phyloP scores from a whole-genome alignment of 2,888 invertebrate species.

The Ametastegia equiseti region DNA sequence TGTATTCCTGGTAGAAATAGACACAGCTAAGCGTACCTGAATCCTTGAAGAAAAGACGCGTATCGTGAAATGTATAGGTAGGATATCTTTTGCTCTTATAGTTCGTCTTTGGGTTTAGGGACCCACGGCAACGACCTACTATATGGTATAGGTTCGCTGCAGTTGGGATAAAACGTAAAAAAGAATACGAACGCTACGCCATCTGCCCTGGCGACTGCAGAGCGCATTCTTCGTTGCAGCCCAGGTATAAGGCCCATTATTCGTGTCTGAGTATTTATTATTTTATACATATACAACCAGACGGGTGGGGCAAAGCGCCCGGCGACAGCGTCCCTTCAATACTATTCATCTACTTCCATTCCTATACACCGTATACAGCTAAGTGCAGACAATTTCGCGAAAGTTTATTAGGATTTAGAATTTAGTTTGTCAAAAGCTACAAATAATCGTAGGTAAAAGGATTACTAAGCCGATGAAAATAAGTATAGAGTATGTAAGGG shows the following conservation, averaged over 20 bases:
- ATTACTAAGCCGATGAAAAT: too few species aligned
- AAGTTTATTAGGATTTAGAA: background rate
- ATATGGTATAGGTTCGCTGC: constrained; percentile 7
- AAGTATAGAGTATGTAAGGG: background rate
- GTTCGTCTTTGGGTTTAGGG: background rate
- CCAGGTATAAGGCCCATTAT: constrained; percentile 44
- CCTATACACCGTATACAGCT: background rate
- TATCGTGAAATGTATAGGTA: background rate
- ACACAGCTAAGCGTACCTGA: background rate
- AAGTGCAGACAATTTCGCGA: background rate
- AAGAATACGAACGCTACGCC: constrained; percentile 15
- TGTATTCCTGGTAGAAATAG: background rate
- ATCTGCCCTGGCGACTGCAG: constrained; percentile 26
- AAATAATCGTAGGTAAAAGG: too few species aligned
- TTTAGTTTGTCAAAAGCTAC: background rate
- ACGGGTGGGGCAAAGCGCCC: constrained; percentile 25
- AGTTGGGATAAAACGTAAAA: background rate
- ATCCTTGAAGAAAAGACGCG: background rate
- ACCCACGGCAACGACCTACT: constrained; percentile 11
- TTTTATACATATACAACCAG: constrained; percentile 37
- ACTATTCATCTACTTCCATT: constrained; percentile 14
- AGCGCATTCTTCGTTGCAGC: constrained; percentile 23
- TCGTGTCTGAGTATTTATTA: constrained; percentile 39
- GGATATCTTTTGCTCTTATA: background rate
- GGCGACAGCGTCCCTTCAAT: constrained; percentile 8